Conservation (phyloP, 2,797 vertebrate genomes). For the Microtus obscurus region DNA sequence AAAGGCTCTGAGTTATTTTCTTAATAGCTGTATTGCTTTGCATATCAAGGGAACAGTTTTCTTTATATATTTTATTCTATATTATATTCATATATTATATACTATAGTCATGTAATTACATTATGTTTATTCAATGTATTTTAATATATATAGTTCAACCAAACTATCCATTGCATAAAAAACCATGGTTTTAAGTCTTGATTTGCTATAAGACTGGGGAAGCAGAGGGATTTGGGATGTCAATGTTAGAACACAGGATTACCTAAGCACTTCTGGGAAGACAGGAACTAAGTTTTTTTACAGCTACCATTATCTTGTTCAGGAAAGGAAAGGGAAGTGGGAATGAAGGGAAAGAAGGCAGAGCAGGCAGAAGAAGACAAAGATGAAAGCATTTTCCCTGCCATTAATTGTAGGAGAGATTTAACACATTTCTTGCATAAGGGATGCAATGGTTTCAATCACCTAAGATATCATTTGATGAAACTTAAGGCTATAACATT, state of each 20-base stretch:
- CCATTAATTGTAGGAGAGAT: background rate
- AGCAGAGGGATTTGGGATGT: background rate
- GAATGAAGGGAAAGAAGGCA: background rate
- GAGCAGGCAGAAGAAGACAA: background rate
- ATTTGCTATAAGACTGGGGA: slow-evolving; percentile 14
- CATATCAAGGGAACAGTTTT: background rate
- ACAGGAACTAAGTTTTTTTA: background rate
- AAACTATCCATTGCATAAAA: background rate
- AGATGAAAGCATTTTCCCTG: background rate
- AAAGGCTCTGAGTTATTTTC: background rate
- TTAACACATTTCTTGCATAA: background rate
- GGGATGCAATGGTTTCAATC: background rate
- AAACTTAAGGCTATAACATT: slow-evolving; percentile 19
- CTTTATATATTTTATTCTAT: background rate
- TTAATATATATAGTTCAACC: background rate
- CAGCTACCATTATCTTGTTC: slow-evolving; percentile 13
- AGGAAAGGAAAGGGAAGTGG: background rate
- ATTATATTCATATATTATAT: background rate
- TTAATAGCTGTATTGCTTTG: background rate
- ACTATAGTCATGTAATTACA: background rate
- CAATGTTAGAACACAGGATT: background rate
- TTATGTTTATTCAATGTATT: background rate
- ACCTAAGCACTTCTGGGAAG: background rate
- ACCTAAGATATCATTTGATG: background rate
- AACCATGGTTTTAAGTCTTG: background rate